Conservation (phyloP, 2,888 invertebrate species). For the Sarcophaga carnaria region DNA sequence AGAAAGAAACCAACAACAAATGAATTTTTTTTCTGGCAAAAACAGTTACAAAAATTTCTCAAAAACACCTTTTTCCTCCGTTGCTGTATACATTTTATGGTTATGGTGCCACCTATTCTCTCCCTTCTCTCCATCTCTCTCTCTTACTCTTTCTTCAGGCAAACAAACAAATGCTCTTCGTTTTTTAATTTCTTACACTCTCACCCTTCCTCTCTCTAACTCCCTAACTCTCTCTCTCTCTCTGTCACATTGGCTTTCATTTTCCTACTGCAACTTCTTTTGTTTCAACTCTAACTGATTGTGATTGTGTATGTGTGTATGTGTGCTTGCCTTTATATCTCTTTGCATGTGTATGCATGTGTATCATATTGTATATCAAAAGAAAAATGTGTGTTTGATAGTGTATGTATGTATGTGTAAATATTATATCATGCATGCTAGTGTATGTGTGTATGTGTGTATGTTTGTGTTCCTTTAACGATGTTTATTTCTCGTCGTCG, state of each 20-base stretch:
- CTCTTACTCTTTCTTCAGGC: background rate
- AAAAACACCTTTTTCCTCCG: conserved; percentile 68
- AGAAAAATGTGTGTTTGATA: no score
- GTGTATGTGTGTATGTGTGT: background rate
- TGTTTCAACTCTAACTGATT: no score
- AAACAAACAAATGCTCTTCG: background rate
- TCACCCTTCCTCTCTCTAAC: no score
- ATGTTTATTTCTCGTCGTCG: conserved; percentile 12
- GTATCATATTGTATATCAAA: no score
- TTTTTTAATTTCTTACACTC: no score
- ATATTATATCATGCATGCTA: background rate
- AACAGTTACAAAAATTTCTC: conserved; percentile 64
- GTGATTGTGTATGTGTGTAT: no score
- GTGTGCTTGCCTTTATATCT: no score
- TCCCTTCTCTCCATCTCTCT: background rate
- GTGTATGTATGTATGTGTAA: background rate
- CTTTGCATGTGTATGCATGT: no score
- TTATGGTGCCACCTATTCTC: conserved; percentile 43
- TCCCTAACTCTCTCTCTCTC: no score
- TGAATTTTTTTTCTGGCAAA: conserved; percentile 38
- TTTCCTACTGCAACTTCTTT: no score
- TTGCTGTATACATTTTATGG: conserved; percentile 61
- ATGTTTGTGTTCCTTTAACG: conserved; percentile 14
- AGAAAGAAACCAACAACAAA: conserved; percentile 16
- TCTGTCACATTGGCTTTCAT: no score